These are phyloP conservation scores for Panopea generosa DNA, from an alignment of 2,888 invertebrate species.

Conservation along the genomic window DNA sequence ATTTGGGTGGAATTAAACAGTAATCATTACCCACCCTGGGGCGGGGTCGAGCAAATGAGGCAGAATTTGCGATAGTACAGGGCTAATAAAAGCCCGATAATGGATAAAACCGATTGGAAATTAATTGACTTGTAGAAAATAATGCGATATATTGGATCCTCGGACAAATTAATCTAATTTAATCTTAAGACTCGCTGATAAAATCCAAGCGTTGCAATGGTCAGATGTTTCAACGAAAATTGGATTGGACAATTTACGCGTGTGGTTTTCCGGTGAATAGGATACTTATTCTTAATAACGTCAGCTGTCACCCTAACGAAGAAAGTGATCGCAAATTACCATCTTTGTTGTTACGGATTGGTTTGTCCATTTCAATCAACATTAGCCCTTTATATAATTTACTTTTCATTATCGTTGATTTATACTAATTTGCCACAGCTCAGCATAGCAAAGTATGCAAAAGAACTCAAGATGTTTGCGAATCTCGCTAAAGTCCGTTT, in stretches of 20 bases:
- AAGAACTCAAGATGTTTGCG: too few relatives aligned
- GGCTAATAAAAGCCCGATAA: conserved; percentile 39
- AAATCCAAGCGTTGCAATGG: conserved; percentile 11
- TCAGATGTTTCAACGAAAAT: conserved; percentile 22
- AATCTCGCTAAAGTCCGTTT: too few relatives aligned
- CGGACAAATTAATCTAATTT: conserved; percentile 5
- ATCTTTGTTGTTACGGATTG: too few relatives aligned
- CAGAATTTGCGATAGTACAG: conserved; percentile 1
- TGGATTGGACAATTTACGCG: conserved; percentile 24
- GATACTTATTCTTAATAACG: conserved; percentile 8
- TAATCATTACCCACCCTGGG: conserved; percentile 54
- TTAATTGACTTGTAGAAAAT: conserved; percentile 46
- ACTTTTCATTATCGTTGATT: too few relatives aligned
- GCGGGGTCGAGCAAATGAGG: conserved; percentile 43
- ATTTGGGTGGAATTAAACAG: conserved; percentile 57
- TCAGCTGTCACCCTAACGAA: conserved; percentile 15
- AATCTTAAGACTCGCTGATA: conserved; percentile 19
- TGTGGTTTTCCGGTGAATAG: conserved; percentile 16
- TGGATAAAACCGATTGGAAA: conserved; percentile 50
- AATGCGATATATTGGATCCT: conserved; percentile 22
- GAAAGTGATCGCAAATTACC: too few relatives aligned
- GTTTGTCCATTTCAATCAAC: too few relatives aligned
- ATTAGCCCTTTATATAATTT: too few relatives aligned
- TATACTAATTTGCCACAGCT: too few relatives aligned
- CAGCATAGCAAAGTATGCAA: too few relatives aligned